Evolutionary conservation across 2,888 invertebrate genomes (phyloP).

Genomic region (Watsonalla cultraria): DNA sequence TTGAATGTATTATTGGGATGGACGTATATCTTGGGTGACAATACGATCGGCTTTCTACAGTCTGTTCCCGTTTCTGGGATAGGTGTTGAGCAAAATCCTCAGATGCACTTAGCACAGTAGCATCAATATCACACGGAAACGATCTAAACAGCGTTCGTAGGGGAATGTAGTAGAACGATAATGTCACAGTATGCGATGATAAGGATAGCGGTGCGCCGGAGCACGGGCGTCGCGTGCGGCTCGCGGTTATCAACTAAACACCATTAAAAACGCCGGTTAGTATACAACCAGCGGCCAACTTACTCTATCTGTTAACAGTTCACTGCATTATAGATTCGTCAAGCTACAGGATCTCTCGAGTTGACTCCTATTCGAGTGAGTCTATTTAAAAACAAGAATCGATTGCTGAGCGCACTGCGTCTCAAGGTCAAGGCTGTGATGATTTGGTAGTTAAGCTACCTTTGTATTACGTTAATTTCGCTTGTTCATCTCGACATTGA

Average conservation of each 20-base stretch:
- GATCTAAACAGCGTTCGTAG: slow-evolving; percentile 3
- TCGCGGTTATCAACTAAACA: slow-evolving; percentile 70
- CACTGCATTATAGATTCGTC: slow-evolving; percentile 42
- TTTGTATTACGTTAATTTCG: neutral
- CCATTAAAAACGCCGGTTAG: slow-evolving; percentile 57
- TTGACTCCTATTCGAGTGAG: slow-evolving; percentile 1
- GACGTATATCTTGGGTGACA: slow-evolving; percentile 26
- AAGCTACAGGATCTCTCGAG: slow-evolving; percentile 14
- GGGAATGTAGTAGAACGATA: slow-evolving; percentile 15
- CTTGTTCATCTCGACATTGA: neutral
- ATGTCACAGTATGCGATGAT: slow-evolving; percentile 25
- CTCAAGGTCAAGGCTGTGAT: neutral
- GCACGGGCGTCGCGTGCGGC: slow-evolving; percentile 59
- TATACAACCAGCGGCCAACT: slow-evolving; percentile 38
- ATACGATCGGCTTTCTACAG: slow-evolving; percentile 20
- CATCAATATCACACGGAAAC: neutral
- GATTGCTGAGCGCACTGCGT: neutral
- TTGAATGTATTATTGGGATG: slow-evolving; percentile 58
- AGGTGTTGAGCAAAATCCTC: slow-evolving; percentile 13
- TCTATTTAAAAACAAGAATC: neutral
- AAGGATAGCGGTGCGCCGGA: slow-evolving; percentile 22
- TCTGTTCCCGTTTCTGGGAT: slow-evolving; percentile 14
- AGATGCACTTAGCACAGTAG: neutral
- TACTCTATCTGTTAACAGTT: slow-evolving; percentile 30
- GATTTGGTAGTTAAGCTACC: neutral